phyloP scores from a whole-genome alignment of 2,113 vertebrate genomes.

The Phocoena sinus region DNA sequence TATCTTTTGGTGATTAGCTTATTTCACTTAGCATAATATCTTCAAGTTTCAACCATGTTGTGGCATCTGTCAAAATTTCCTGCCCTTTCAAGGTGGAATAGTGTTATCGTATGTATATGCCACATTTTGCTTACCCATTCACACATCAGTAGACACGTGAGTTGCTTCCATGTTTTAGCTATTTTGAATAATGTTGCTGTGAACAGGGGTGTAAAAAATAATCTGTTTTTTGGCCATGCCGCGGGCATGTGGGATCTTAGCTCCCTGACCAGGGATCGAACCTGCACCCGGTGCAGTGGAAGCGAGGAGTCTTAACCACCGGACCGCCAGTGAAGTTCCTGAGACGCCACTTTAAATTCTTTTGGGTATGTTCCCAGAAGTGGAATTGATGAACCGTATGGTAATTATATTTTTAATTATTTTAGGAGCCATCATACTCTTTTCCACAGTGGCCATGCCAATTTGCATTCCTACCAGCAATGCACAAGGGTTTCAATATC shows the following conservation, averaged over 20 bases:
- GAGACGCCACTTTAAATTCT: neutral
- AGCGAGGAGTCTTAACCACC: too few relatives aligned
- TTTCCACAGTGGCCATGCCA: neutral
- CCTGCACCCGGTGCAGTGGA: too few relatives aligned
- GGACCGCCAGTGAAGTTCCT: too few relatives aligned
- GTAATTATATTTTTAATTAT: neutral
- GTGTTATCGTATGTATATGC: neutral
- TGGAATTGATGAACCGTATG: neutral
- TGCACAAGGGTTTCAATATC: neutral
- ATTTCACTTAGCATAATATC: neutral
- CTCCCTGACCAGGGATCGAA: too few relatives aligned
- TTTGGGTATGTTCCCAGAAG: neutral
- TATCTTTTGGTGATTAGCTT: neutral
- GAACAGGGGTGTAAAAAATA: neutral
- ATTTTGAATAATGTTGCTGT: neutral
- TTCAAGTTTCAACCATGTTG: neutral
- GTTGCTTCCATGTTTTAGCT: neutral
- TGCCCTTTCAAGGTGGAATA: neutral
- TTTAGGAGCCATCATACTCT: neutral
- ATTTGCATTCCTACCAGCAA: neutral
- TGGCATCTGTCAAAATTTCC: neutral
- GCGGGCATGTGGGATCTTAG: too few relatives aligned
- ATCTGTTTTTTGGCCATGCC: neutral
- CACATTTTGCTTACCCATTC: neutral
- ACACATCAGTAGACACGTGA: neutral